phyloP scores from a whole-genome alignment of 2,888 invertebrate genomes.

The Caenorhabditis drosophilae region DNA sequence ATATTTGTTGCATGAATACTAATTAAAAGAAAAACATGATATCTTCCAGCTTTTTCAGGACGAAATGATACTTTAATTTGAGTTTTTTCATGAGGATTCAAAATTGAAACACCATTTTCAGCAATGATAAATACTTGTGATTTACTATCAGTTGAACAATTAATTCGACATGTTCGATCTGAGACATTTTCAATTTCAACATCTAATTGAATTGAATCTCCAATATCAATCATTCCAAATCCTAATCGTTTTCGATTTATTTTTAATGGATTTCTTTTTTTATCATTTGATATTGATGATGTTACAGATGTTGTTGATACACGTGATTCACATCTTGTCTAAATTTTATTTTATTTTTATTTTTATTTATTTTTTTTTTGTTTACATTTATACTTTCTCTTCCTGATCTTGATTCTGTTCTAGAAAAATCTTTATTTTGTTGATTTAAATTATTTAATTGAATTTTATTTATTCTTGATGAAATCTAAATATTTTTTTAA shows the following conservation, averaged over 20 bases:
- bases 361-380: background rate
- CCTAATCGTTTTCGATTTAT: background rate
- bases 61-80: background rate
- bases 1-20: background rate
- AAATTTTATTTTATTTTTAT: background rate
- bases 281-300: background rate
- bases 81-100: background rate
- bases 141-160: background rate
- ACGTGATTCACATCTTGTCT: background rate
- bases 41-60: conserved; percentile 5
- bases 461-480: too few species aligned
- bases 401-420: background rate
- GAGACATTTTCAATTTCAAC: conserved; percentile 2
- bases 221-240: conserved; percentile 6
- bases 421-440: too few species aligned
- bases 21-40: conserved; percentile 1
- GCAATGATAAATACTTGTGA: conserved; percentile 1
- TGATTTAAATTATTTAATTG: too few species aligned
- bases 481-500: too few species aligned
- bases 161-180: background rate
- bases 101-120: background rate
- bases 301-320: background rate
- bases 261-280: background rate
- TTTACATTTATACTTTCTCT: background rate
- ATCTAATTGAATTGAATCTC: conserved; percentile 1